Evolutionary conservation across 1,140 invertebrate genomes (phyloP).

Genomic region (Cryptotermes secundus): DNA sequence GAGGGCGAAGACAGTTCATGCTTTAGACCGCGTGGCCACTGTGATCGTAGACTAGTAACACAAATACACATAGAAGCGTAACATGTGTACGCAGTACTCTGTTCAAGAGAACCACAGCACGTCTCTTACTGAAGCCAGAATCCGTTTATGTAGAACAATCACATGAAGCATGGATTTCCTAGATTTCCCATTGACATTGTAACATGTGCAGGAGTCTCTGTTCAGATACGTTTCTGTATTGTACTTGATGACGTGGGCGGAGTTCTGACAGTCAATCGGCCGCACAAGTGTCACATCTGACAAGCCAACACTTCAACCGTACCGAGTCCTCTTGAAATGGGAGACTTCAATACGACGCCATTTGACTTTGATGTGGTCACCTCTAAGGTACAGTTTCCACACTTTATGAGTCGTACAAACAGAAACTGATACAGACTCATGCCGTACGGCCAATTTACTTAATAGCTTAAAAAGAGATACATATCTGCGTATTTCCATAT

Average conservation of each 20-base stretch:
- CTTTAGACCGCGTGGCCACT: too few relatives aligned
- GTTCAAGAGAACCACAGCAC: too few relatives aligned
- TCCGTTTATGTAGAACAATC: too few relatives aligned
- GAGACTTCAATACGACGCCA: not conserved
- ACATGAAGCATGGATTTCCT: not conserved
- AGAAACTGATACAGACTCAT: not conserved
- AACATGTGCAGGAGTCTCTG: not conserved
- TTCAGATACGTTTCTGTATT: not conserved
- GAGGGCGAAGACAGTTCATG: too few relatives aligned
- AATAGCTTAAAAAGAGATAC: not conserved
- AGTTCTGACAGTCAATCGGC: not conserved
- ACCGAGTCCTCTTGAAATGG: not conserved
- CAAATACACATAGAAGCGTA: too few relatives aligned
- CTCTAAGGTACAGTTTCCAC: not conserved
- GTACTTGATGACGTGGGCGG: not conserved
- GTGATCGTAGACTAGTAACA: too few relatives aligned
- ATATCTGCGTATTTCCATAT: not conserved
- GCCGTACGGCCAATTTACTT: not conserved
- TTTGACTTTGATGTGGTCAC: conserved; percentile 1
- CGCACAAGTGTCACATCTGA: not conserved
- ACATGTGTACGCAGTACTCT: too few relatives aligned
- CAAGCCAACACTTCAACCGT: not conserved
- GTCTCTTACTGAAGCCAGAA: too few relatives aligned
- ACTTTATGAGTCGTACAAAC: not conserved
- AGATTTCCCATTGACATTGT: not conserved